Conservation (phyloP, 2,888 invertebrate species). For the Drosophila phalerata region DNA sequence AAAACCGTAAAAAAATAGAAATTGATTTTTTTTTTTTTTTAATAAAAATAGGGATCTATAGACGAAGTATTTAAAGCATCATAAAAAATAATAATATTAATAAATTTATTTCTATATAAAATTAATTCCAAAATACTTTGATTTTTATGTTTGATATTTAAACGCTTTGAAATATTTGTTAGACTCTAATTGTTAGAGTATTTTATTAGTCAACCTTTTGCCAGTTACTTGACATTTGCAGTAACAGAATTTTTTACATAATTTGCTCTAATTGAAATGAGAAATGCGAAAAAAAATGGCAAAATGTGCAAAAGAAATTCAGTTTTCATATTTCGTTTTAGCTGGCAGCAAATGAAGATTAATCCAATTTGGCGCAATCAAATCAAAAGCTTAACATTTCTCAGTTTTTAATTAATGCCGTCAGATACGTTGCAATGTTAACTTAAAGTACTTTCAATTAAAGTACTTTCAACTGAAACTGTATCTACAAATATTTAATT, state of each 20-base stretch:
- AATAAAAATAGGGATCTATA: no score
- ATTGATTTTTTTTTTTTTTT: background rate
- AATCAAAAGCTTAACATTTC: slow-evolving; percentile 58
- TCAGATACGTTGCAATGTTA: slow-evolving; percentile 13
- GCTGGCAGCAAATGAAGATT: slow-evolving; percentile 35
- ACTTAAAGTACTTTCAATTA: background rate
- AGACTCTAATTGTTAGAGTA: background rate
- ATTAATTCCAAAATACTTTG: no score
- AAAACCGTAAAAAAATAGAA: background rate
- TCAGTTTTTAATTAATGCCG: slow-evolving; percentile 52
- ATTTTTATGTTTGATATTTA: no score
- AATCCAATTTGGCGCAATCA: slow-evolving; percentile 63
- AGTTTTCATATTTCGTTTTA: slow-evolving; percentile 64
- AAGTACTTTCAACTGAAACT: background rate
- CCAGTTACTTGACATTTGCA: slow-evolving; percentile 34
- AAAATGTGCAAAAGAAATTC: slow-evolving; percentile 48
- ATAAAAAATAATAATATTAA: no score
- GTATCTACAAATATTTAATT: background rate
- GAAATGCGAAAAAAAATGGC: slow-evolving; percentile 49
- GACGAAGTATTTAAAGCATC: background rate
- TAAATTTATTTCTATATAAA: no score
- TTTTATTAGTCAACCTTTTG: slow-evolving; percentile 1
- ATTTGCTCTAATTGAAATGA: slow-evolving; percentile 72
- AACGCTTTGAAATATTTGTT: background rate
- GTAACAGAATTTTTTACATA: slow-evolving; percentile 40